phyloP scores from a whole-genome alignment of 2,888 invertebrate species.

The Nematopogon swammerdamellus region DNA sequence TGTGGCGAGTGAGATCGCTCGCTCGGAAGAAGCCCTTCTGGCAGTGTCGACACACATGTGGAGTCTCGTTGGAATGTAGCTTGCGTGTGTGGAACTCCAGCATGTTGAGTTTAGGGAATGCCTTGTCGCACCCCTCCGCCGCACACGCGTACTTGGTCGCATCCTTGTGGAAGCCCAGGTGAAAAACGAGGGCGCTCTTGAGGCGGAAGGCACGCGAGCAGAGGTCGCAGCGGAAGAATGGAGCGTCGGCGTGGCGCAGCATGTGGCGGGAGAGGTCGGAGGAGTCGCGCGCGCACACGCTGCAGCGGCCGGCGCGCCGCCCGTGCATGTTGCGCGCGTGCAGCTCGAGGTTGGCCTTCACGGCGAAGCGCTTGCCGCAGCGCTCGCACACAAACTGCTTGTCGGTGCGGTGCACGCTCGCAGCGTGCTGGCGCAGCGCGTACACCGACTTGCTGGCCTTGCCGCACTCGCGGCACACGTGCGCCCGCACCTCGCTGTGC shows the following conservation, averaged over 20 bases:
- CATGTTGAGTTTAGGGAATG: conserved; percentile 10
- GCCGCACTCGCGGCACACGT: conserved; percentile 5
- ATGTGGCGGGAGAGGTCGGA: conserved; percentile 10
- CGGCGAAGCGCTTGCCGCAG: conserved; percentile 10
- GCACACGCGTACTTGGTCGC: conserved; percentile 9
- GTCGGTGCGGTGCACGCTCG: conserved; percentile 6
- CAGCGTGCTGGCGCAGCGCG: conserved; percentile 9
- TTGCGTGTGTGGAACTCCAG: conserved; percentile 10
- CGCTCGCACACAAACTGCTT: conserved; percentile 10
- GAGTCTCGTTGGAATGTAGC: conserved; percentile 9
- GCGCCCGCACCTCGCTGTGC: conserved; percentile 5
- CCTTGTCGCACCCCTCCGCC: conserved; percentile 7
- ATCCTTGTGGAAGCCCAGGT: conserved; percentile 1
- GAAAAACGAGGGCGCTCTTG: conserved; percentile 6
- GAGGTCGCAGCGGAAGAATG: conserved; percentile 6
- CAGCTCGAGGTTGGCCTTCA: conserved; percentile 8
- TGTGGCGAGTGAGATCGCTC: conserved; percentile 10
- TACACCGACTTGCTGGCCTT: conserved; percentile 7
- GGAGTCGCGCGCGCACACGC: conserved; percentile 6
- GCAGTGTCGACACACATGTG: conserved; percentile 9
- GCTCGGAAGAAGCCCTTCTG: conserved; percentile 11
- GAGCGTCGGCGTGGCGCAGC: conserved; percentile 6
- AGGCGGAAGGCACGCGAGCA: conserved; percentile 8
- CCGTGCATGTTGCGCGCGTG: conserved; percentile 12
- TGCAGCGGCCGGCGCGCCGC: conserved; percentile 8